Conservation (phyloP, 30 jellyfish, hydroid and myxozoan genomes). For the Clytia hemisphaerica region DNA sequence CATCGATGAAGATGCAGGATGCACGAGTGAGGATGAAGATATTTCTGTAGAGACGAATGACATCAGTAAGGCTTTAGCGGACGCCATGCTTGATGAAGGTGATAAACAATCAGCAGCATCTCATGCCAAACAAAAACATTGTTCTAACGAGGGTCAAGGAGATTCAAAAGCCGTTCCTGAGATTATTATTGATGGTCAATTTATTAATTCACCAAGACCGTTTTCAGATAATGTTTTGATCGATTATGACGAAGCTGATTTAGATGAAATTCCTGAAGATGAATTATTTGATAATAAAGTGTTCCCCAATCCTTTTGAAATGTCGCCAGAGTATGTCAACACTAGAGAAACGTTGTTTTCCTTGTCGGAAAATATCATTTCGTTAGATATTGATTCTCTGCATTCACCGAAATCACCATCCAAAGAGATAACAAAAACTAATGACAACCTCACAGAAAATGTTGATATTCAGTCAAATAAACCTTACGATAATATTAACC, state of each 20-base stretch:
- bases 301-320: conserved; percentile 1
- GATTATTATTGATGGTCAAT: not conserved
- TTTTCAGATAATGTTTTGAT: not conserved
- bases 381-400: conserved; percentile 12
- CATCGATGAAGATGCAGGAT: not conserved
- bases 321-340: conserved; percentile 4
- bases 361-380: conserved; percentile 24
- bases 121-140: not conserved
- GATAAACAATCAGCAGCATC: not conserved
- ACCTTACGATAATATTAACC: too few relatives aligned
- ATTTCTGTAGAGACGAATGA: conserved; percentile 3
- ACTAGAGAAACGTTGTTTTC: conserved; percentile 30
- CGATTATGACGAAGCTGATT: not conserved
- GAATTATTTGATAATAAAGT: too few relatives aligned
- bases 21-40: not conserved
- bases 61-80: conserved; percentile 51
- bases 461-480: too few relatives aligned
- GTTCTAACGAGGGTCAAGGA: not conserved
- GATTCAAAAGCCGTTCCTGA: not conserved
- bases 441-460: too few relatives aligned
- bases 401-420: not conserved
- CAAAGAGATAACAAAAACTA: too few relatives aligned
- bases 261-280: not conserved
- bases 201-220: not conserved
- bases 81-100: conserved; percentile 62